Evolutionary conservation across 1,140 invertebrate species (phyloP).

Genomic region (Bombus terrestris): DNA sequence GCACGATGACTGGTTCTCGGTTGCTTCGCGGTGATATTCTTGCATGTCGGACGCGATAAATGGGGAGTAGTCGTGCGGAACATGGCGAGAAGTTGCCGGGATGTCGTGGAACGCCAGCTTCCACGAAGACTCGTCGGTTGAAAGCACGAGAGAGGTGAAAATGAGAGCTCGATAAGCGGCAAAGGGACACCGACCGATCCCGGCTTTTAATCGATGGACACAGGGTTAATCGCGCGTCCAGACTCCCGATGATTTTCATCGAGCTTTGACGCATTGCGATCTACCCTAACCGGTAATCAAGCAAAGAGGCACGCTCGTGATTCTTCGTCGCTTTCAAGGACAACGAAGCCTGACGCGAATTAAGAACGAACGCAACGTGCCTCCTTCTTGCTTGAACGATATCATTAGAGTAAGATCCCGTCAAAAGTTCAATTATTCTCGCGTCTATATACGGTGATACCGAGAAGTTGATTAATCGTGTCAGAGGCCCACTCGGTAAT

Average conservation of each 20-base stretch:
- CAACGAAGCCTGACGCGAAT: too few relatives aligned
- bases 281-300: background rate
- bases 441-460: conserved; percentile 52
- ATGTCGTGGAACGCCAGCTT: conserved; percentile 23
- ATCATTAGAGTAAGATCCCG: conserved; percentile 59
- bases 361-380: background rate
- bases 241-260: background rate
- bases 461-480: conserved; percentile 58
- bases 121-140: conserved; percentile 10
- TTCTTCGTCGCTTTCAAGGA: background rate
- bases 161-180: background rate
- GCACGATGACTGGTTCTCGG: conserved; percentile 62
- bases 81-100: conserved; percentile 18
- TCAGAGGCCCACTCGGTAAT: conserved; percentile 18
- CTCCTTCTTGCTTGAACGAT: conserved; percentile 55
- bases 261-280: background rate
- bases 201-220: background rate
- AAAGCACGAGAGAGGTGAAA: conserved; percentile 9
- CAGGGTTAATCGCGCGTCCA: background rate
- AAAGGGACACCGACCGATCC: background rate
- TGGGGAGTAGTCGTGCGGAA: conserved; percentile 58
- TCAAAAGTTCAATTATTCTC: conserved; percentile 61
- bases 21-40: conserved; percentile 63
- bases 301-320: background rate
- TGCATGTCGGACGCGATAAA: conserved; percentile 60